Evolutionary conservation across 1,140 invertebrate species (phyloP), one percentile per base, ranked within the genome.

Genomic region (Onthophagus taurus): DNA sequence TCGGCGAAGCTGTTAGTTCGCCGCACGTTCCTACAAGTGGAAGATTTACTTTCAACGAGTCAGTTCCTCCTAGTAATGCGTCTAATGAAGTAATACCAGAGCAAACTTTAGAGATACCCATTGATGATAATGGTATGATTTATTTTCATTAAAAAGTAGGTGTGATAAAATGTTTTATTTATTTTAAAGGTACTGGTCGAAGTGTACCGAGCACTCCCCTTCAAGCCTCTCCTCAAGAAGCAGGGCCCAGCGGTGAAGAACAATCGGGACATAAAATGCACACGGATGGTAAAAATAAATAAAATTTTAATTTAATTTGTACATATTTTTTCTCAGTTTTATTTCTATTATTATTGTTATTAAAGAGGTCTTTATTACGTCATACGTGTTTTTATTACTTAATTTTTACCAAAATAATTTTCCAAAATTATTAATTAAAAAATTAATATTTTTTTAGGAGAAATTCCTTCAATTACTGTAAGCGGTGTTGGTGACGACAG

Each of bases 1-100:
- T 92, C 65, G 86, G 89, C 16, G 90, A 95, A 64, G 87, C 89
- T 42, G 85, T 92, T 7, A 92, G 88, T 63, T 94, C 89, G 0
- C 89, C 89, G 13, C 83, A 82, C 59, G 78, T 82, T 29, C 76
- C 79, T 11, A 60, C 60, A 14, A 67, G 67, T 31, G 74, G 75
- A 20, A 71, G 80, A 42, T 89, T 89, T 61, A 81, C 81, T 24
- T 88, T 89, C 66, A 75, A 71, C 31, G 77, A 80, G 54, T 67
- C 74, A 8, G 44, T 42, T 2, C 24, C 42, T 3, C 44, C 48
- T 31, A 49, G 38, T 31, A 52, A 45, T 24, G 17, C 48, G 11
- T 50, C 53, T 21, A 55, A 42, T 42, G 57, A 58, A 41, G 51
- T 54, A 11, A 50, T 61, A 19, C 59, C 59, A 1, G 61, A 63